phyloP scores from a whole-genome alignment of 1,140 invertebrate genomes.

The Pissodes strobi region DNA sequence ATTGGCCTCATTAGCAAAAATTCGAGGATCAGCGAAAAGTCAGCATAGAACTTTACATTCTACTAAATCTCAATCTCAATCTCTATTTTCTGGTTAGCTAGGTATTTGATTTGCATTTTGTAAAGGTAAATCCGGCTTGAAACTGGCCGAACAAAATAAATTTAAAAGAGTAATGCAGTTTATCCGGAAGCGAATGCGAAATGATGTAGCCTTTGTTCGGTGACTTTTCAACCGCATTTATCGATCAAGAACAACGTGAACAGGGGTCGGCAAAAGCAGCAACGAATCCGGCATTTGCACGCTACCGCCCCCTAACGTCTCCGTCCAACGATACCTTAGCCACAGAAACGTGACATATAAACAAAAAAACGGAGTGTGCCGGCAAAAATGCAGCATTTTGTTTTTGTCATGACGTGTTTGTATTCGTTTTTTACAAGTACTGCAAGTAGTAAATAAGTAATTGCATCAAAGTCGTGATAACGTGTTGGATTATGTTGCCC shows the following conservation, averaged over 20 bases:
- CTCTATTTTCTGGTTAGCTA: no score
- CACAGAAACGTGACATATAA: constrained; percentile 9
- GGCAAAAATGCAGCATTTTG: constrained; percentile 2
- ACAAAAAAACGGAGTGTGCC: constrained; percentile 24
- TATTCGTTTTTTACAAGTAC: background rate
- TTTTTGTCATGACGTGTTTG: background rate
- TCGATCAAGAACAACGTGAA: constrained; percentile 5
- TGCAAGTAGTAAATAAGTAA: background rate
- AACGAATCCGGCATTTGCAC: background rate
- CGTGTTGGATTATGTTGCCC: constrained; percentile 11
- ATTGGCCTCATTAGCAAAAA: no score
- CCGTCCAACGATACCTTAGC: background rate
- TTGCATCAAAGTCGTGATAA: background rate
- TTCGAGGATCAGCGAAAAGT: no score
- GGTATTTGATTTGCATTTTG: no score
- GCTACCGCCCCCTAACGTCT: constrained; percentile 9
- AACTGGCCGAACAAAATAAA: no score
- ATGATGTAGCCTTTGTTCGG: background rate
- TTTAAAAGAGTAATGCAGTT: no score
- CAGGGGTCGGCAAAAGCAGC: background rate
- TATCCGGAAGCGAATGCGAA: no score
- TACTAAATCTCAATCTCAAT: no score
- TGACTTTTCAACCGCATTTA: background rate
- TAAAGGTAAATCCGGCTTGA: no score
- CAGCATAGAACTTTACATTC: no score